phyloP scores from a whole-genome alignment of 2,888 invertebrate genomes.

The Blastobasis adustella region DNA sequence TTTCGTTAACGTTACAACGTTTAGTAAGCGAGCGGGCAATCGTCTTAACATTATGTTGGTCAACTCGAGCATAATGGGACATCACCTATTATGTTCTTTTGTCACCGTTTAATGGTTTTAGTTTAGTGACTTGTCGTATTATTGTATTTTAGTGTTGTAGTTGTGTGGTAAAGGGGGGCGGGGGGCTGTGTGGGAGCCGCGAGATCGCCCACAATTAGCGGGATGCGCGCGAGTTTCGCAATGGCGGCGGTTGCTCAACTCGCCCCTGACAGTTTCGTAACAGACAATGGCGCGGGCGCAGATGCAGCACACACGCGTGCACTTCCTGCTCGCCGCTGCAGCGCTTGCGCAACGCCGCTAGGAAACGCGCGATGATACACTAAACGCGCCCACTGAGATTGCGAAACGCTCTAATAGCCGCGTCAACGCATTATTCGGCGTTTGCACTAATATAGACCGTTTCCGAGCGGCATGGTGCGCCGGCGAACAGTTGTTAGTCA shows the following conservation, averaged over 20 bases:
- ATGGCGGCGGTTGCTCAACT: constrained; percentile 61
- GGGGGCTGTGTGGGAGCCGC: constrained; percentile 29
- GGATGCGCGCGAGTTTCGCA: constrained; percentile 63
- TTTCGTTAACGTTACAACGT: constrained; percentile 44
- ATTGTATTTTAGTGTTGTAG: background rate
- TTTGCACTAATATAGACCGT: constrained; percentile 32
- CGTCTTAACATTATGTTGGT: constrained; percentile 44
- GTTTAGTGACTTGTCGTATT: background rate
- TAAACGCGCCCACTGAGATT: constrained; percentile 40
- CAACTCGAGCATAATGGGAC: constrained; percentile 32
- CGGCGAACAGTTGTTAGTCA: constrained; percentile 46
- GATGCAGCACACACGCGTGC: constrained; percentile 70
- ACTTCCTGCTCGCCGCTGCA: constrained; percentile 67
- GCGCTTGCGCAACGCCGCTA: constrained; percentile 56
- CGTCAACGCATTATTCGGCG: constrained; percentile 37
- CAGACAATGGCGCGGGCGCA: constrained; percentile 63
- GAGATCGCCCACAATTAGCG: constrained; percentile 63
- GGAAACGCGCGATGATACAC: constrained; percentile 47
- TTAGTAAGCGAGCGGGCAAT: constrained; percentile 32
- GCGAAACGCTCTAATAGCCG: constrained; percentile 48
- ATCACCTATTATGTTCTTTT: constrained; percentile 8
- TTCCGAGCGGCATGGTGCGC: constrained; percentile 40
- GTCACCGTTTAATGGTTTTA: constrained; percentile 1
- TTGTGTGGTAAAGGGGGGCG: background rate
- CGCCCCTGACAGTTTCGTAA: constrained; percentile 73